Base-by-base conservation (phyloP, 2,797 vertebrate species). In the Crenuchus spilurus region DNA sequence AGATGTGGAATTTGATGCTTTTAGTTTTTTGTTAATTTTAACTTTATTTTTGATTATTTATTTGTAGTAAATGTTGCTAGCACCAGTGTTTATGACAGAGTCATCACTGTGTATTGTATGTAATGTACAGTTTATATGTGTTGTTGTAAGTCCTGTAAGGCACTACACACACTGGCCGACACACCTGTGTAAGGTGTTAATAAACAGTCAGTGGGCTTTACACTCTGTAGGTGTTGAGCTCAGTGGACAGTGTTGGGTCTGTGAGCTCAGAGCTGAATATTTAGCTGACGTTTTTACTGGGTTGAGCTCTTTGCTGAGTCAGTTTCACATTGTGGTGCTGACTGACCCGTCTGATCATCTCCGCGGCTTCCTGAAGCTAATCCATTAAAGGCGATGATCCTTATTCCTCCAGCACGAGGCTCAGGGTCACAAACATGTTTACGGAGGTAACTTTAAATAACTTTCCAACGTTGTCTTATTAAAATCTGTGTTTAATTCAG, bases 401-500 rank as follows among this genome's bases (percentile, higher is more conserved):
- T 62, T 62, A 44, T 62, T 46, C 71, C 52, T 60, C 16, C 35
- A 51, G 26, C 18, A 10, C 22, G 42, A 54, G 42, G 60, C 71
- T 54, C 49, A 68, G 24, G 39, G 28, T 61, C 57, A 18, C 60
- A 67, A 70, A 58, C 66, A 72, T 69, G 69, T 81, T 72, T 73
- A 80, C 55, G 24, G 30, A 74, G 51, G 55, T 73, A 76, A 75
- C 51, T 75, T 80, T 49, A 64, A 76, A 78, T 63, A 67, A 52
- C 76, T 57, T 62, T 81, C 48, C n/a, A 42, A 66, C 16, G 54
- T 80, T 82, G 74, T 68, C 70, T 84, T 83, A 83, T 86, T 86
- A 64, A 83, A 85, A 86, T 84, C 46, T 72, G 64, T 78, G 69
- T 79, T 80, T 74, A 80, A 83, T 82, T 81, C 71, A 76, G 70